Evolutionary conservation across 2,113 vertebrate species (phyloP), one percentile per base, ranked within the genome.

Genomic region (Lophotis ruficrista): DNA sequence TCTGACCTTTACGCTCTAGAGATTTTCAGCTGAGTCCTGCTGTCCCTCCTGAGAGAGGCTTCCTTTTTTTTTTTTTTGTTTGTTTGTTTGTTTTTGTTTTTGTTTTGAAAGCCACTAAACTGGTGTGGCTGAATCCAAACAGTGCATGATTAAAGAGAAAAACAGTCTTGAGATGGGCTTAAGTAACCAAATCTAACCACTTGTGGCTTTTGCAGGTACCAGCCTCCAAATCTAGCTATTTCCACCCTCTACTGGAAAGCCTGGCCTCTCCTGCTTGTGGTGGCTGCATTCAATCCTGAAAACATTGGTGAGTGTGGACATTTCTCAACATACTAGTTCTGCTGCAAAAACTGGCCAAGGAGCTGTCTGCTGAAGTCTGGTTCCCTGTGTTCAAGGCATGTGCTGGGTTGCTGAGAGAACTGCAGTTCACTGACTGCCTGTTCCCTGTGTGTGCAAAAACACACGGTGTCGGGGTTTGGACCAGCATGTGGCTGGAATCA

Each of bases 201-300:
- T 71, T 82, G 3, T 53, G 78, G 57, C 41, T 76, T 93, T 18
- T 98, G 21, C 77, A 99, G 99, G 94, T 99, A 99, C 92, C 99
- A 99, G 93, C 99, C 99, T 31, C 99, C 99, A 24, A 99, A 99
- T 96, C 97, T 99, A 48, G 99, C 99, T 47, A 99, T 99, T 97
- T 99, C 99, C 14, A 99, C 99, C 0, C 98, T 99, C 12, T 99
- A 99, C 92, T 99, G 99, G 99, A 99, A 99, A 88, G 99, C 99
- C 0, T 99, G 99, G 99, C 99, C 99, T 31, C 98, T 99, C 56
- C 87, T 99, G 61, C 99, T 99, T 14, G 99, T 99, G 7, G 99
- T 99, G 4, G 99, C 99, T 37, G 99, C 99, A 0, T 99, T 99
- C 97, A 99, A 99, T 96, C 99, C 99, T 5, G 99, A 99, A 96